Conservation (phyloP, 2,113 vertebrate genomes). For the Hypomesus transpacificus region DNA sequence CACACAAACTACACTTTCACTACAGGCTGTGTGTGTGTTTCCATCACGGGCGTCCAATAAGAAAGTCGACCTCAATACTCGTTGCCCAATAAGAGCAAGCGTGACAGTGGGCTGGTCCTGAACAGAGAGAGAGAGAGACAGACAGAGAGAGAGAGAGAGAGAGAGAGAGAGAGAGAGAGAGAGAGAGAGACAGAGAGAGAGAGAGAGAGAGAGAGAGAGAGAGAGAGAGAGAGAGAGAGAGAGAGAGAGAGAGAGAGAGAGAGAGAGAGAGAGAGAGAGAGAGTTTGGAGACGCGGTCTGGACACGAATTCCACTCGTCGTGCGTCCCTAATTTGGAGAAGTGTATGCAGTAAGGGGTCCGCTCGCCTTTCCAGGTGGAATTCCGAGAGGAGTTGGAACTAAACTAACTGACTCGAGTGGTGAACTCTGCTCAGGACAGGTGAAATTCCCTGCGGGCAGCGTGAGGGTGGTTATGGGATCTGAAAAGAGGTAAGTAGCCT, state of each 20-base stretch:
- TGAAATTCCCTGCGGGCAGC: slow-evolving; percentile 68
- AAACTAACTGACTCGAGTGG: slow-evolving; percentile 64
- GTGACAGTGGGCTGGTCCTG: slow-evolving; percentile 47
- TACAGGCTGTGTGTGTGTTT: slow-evolving; percentile 17
- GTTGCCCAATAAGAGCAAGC: slow-evolving; percentile 45
- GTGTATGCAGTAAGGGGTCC: slow-evolving; percentile 67
- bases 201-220: slow-evolving; percentile 34
- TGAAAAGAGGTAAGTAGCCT: slow-evolving; percentile 26
- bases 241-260: slow-evolving; percentile 60
- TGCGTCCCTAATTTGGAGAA: slow-evolving; percentile 67
- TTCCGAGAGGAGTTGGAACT: slow-evolving; percentile 62
- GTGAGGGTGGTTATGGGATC: slow-evolving; percentile 45
- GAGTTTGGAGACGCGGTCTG: slow-evolving; percentile 50
- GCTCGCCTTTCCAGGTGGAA: slow-evolving; percentile 68
- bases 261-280: slow-evolving; percentile 49
- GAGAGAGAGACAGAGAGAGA: slow-evolving; percentile 55
- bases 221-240: slow-evolving; percentile 58
- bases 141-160: slow-evolving; percentile 58
- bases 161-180: slow-evolving; percentile 33
- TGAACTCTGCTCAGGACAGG: slow-evolving; percentile 69
- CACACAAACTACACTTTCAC: slow-evolving; percentile 44
- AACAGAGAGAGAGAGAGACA: slow-evolving; percentile 53
- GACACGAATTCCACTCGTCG: slow-evolving; percentile 70
- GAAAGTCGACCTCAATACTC: background rate
- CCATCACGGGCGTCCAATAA: slow-evolving; percentile 46